These are phyloP conservation scores for Pelochelys cantorii DNA, from an alignment of 2,797 vertebrate genomes.

Conservation along the genomic window DNA sequence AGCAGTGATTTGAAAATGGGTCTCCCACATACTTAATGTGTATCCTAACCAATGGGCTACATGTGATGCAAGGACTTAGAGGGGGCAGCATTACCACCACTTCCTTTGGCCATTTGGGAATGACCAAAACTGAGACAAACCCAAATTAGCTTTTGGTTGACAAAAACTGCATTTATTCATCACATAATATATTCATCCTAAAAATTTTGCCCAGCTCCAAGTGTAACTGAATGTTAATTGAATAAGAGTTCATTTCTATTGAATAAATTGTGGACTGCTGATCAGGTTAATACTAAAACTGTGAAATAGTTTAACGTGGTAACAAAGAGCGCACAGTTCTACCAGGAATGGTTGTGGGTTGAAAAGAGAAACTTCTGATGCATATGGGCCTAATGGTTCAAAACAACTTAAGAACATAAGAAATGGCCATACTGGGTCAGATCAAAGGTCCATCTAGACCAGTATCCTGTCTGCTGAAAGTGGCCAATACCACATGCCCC, in stretches of 20 bases:
- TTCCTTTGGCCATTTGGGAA: background rate
- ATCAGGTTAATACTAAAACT: background rate
- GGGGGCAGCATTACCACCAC: too few relatives aligned
- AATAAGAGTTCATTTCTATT: background rate
- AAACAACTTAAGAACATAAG: background rate
- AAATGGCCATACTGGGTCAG: too few relatives aligned
- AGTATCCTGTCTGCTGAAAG: too few relatives aligned
- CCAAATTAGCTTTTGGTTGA: background rate
- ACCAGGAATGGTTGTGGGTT: fast-evolving
- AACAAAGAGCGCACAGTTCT: background rate
- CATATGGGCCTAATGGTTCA: background rate
- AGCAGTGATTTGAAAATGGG: background rate
- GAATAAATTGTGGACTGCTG: background rate
- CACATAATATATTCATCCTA: background rate
- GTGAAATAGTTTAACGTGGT: fast-evolving
- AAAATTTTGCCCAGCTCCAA: background rate
- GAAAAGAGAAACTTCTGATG: background rate
- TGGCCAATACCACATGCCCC: too few relatives aligned
- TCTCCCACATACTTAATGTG: background rate
- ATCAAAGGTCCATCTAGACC: too few relatives aligned
- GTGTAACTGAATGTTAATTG: background rate
- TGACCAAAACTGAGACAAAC: background rate
- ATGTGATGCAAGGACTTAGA: background rate
- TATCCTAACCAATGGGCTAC: background rate
- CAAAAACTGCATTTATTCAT: background rate